Evolutionary conservation across 2,113 vertebrate genomes (phyloP).

Genomic region (Neotoma lepida): DNA sequence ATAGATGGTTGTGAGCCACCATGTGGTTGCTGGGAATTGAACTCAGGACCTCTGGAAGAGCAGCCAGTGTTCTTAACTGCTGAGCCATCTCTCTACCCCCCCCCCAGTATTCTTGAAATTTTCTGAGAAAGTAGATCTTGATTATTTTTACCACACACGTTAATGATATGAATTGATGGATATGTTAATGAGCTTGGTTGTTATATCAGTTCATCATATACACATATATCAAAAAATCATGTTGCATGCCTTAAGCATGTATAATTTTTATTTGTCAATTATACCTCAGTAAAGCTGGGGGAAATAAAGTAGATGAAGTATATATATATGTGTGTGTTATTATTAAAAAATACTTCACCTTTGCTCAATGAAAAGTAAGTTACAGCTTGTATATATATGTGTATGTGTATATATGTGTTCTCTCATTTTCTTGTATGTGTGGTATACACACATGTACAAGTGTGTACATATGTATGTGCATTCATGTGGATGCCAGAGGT

Average conservation of each 20-base stretch:
- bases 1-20: neutral
- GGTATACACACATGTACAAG: neutral
- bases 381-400: neutral
- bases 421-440: neutral
- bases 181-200: neutral
- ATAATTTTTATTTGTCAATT: neutral
- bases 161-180: neutral
- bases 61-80: neutral
- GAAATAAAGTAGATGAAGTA: neutral
- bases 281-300: neutral
- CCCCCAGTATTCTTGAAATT: neutral
- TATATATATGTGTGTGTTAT: neutral
- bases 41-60: neutral
- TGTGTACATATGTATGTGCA: neutral
- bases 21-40: neutral
- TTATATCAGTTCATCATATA: neutral
- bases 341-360: neutral
- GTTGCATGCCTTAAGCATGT: neutral
- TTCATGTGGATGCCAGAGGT: neutral
- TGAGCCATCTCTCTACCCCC: neutral
- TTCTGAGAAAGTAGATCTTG: neutral
- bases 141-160: neutral
- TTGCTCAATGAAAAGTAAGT: conserved; percentile 39
- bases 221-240: neutral
- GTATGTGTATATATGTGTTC: neutral